A percentile compares a stretch with the other conserved stretches of the same genome.
These are phyloP conservation scores for Varanus komodoensis DNA, from an alignment of 2,113 vertebrate species.

Conservation along the genomic window DNA sequence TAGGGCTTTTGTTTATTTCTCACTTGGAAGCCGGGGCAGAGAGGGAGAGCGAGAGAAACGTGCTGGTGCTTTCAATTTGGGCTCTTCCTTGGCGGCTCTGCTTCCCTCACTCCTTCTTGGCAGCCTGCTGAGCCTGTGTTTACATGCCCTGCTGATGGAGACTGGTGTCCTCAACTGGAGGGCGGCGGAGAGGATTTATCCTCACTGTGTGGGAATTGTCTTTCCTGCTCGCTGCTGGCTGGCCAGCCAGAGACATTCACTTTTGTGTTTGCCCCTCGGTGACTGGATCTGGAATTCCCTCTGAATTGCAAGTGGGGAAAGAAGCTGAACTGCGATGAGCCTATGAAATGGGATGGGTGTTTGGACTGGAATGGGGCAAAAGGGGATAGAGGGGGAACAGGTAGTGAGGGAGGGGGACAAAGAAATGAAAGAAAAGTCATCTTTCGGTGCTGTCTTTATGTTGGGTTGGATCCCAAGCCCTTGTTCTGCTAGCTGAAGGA, in stretches of 20 bases:
- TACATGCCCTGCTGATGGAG: background rate
- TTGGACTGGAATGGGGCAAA: background rate
- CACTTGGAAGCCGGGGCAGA: background rate
- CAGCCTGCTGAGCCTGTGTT: background rate
- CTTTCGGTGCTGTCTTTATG: background rate
- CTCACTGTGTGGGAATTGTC: background rate
- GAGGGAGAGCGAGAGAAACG: background rate
- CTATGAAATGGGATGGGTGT: background rate
- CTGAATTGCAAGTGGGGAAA: constrained; percentile 4
- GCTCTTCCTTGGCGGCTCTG: background rate
- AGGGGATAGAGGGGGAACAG: background rate
- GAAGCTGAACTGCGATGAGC: background rate
- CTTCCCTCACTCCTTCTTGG: constrained; percentile 4
- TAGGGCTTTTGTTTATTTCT: background rate
- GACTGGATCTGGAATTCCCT: background rate
- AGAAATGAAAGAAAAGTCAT: background rate
- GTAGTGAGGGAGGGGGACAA: too few species aligned
- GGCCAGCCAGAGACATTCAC: background rate
- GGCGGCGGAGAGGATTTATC: background rate
- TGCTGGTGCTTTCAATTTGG: background rate
- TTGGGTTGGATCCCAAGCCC: too few species aligned
- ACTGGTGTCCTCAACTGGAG: background rate
- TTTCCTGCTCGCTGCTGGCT: background rate
- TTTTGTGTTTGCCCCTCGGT: background rate
- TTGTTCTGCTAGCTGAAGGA: too few species aligned